Conservation (phyloP, 1,140 invertebrate genomes). For the Micrasema minimum region DNA sequence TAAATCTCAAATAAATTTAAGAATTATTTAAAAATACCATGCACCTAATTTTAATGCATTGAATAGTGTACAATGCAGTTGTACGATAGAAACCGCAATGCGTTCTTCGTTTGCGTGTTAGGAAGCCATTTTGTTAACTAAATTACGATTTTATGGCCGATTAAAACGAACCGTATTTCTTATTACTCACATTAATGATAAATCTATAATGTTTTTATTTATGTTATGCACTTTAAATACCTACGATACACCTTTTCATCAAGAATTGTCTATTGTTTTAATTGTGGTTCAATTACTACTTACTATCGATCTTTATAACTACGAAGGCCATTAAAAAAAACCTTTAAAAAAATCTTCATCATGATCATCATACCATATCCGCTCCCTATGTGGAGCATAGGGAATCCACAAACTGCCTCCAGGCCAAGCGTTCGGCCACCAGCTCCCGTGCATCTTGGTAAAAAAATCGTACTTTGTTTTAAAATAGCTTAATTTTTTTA, state of each 20-base stretch:
- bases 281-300: not conserved
- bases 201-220: conserved; percentile 4
- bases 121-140: conserved; percentile 3
- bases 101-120: conserved; percentile 5
- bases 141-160: conserved; percentile 19
- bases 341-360: not conserved
- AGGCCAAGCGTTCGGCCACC: no score
- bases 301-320: not conserved
- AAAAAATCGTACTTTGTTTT: no score
- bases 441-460: no score
- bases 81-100: conserved; percentile 19
- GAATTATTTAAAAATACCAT: no score
- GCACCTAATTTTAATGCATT: no score
- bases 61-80: no score
- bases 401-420: no score
- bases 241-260: not conserved
- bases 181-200: not conserved
- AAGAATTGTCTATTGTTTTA: not conserved
- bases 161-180: conserved; percentile 6
- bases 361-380: no score
- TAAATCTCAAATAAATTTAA: no score
- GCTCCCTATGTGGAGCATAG: no score
- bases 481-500: no score
- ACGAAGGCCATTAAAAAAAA: not conserved
- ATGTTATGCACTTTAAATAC: not conserved